phyloP scores from a whole-genome alignment of 2,888 invertebrate species.

The Pollenia amentaria region DNA sequence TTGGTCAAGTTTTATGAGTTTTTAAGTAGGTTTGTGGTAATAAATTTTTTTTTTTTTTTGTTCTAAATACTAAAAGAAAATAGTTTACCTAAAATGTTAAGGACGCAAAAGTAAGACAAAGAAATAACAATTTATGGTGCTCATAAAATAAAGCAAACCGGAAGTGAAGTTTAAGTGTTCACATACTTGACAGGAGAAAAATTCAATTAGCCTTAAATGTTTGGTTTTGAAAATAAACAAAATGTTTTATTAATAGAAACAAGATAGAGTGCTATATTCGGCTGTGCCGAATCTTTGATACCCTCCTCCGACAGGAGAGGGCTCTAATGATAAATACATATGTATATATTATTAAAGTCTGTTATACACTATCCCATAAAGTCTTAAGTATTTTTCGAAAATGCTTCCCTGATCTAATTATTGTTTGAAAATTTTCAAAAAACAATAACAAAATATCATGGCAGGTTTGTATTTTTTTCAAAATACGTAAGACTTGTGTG shows the following conservation, averaged over 20 bases:
- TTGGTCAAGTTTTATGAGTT: slow-evolving; percentile 63
- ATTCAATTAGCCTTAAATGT: background rate
- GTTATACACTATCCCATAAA: too few species aligned
- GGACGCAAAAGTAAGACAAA: background rate
- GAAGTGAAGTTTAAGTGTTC: slow-evolving; percentile 27
- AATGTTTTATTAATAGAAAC: background rate
- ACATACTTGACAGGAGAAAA: slow-evolving; percentile 18
- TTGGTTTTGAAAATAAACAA: background rate
- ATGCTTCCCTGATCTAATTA: too few species aligned
- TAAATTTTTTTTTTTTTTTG: slow-evolving; percentile 16
- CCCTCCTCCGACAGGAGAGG: too few species aligned
- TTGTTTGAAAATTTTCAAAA: too few species aligned
- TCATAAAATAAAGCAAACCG: slow-evolving; percentile 39
- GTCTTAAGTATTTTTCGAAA: too few species aligned
- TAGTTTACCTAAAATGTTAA: background rate
- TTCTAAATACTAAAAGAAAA: background rate
- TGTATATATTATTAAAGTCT: too few species aligned
- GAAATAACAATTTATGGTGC: background rate
- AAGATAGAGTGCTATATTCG: too few species aligned
- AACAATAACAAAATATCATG: too few species aligned
- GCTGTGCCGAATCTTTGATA: too few species aligned
- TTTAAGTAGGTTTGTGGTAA: slow-evolving; percentile 35
- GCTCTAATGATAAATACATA: too few species aligned
- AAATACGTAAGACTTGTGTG: too few species aligned
- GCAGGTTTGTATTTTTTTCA: too few species aligned